Evolutionary conservation across 2,113 vertebrate species (phyloP), one percentile per base, ranked within the genome.

Genomic region (Accipiter cooperii): DNA sequence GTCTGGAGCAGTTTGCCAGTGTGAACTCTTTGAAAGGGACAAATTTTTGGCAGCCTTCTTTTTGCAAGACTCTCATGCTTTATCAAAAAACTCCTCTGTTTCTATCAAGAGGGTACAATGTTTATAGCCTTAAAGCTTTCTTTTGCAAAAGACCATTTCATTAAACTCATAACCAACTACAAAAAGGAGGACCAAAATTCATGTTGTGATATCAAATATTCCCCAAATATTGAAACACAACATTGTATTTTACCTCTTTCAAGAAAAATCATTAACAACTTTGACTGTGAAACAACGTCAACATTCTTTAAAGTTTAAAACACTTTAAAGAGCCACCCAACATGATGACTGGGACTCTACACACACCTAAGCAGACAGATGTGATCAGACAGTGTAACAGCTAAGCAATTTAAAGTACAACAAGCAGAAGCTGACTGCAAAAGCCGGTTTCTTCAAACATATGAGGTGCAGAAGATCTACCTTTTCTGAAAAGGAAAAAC

Each of bases 321-420:
- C 21, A 64, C 36, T 34, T 52, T 49, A 36, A 92, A 44, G 36
- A 61, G 36, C 33, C 57, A 52, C 9, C 11, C 24, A 80, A 15
- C 31, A 16, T 3, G 44, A 54, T 4, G 7, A 40, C 1, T 42
- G 22, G 47, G 88, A 55, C 26, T 46, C 29, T 22, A 17, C 11
- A 63, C 6, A n/a, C 26, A 55, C 52, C n/a, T 33, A 82, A 78
- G 47, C 38, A 83, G 47, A 52, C 21, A 69, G 55, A 52, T 34
- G 19, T 3, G 2, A 49, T 20, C 28, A 33, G 20, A 38, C 8
- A 36, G 22, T 1, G 0, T 24, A 68, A 54, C n/a, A 51, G 21
- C 68, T 55, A 31, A 81, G 19, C 42, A 66, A 54, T 57, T 40
- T 58, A 2, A 49, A 86, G 47, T 34, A 57, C 36, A 68, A 61